These are phyloP conservation scores for Egretta garzetta DNA, from an alignment of 2,113 vertebrate species.

Conservation along the genomic window DNA sequence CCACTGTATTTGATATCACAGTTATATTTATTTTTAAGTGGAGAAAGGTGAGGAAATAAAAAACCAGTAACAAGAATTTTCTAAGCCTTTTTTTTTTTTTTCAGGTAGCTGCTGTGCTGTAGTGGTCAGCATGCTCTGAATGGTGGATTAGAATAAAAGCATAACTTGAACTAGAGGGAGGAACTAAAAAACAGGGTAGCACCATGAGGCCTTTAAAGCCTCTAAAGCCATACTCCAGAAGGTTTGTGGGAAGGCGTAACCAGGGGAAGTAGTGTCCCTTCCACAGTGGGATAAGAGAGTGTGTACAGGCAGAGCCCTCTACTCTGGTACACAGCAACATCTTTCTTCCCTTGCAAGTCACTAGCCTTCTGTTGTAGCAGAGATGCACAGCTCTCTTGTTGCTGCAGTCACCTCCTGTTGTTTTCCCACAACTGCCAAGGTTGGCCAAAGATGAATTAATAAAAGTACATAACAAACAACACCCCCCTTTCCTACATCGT, in stretches of 20 bases:
- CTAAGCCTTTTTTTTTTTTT: neutral
- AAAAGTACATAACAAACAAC: neutral
- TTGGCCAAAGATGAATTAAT: neutral
- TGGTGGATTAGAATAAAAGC: neutral
- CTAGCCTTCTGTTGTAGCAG: neutral
- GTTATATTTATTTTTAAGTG: neutral
- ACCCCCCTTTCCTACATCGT: neutral
- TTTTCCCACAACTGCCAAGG: neutral
- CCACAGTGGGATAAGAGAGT: rapidly evolving
- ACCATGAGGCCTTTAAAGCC: neutral
- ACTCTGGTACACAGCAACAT: neutral
- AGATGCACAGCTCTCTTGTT: neutral
- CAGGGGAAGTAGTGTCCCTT: neutral
- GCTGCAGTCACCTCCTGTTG: neutral
- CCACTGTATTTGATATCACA: neutral
- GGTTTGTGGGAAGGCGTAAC: neutral
- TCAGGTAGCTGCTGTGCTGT: neutral
- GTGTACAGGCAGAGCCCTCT: neutral
- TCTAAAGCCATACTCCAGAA: neutral
- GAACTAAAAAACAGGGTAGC: neutral
- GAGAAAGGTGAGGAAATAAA: neutral
- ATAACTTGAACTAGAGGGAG: neutral
- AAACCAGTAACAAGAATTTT: neutral
- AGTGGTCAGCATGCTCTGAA: neutral
- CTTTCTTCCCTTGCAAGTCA: neutral